Conservation (phyloP, 2,888 invertebrate genomes). For the Muscina levida region DNA sequence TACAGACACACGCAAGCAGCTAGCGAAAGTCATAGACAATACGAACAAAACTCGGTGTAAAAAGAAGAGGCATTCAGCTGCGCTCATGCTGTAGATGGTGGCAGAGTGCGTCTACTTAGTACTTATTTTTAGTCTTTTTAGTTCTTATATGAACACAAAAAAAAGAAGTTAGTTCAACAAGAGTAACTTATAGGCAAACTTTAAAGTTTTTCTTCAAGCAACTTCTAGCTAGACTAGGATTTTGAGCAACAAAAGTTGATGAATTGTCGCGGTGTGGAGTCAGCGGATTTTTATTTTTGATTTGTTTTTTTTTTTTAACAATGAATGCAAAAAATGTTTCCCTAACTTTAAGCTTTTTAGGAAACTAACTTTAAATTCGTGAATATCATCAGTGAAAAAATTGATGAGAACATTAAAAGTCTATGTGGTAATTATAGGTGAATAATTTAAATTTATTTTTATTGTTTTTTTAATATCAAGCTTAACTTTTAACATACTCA, state of each 20-base stretch:
- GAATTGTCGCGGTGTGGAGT: neutral
- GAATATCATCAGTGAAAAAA: too few species aligned
- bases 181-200: conserved; percentile 29
- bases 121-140: too few species aligned
- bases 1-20: conserved; percentile 2
- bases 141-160: too few species aligned
- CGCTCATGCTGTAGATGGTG: too few species aligned
- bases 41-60: neutral
- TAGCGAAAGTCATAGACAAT: neutral
- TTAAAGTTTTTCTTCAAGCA: neutral
- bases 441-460: neutral
- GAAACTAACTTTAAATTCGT: too few species aligned
- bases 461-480: too few species aligned
- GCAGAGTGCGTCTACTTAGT: too few species aligned
- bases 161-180: conserved; percentile 9
- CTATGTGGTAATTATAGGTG: neutral
- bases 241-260: too few species aligned
- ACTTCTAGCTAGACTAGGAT: neutral
- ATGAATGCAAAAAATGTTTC: conserved; percentile 20
- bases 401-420: neutral
- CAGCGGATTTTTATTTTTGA: conserved; percentile 5
- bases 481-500: neutral
- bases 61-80: neutral
- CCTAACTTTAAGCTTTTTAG: conserved; percentile 29
- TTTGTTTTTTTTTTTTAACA: neutral